Percentiles rank a stretch among this genome's conserved stretches.
These are phyloP conservation scores for Decapterus maruadsi DNA, from an alignment of 2,797 vertebrate species.

Conservation along the genomic window DNA sequence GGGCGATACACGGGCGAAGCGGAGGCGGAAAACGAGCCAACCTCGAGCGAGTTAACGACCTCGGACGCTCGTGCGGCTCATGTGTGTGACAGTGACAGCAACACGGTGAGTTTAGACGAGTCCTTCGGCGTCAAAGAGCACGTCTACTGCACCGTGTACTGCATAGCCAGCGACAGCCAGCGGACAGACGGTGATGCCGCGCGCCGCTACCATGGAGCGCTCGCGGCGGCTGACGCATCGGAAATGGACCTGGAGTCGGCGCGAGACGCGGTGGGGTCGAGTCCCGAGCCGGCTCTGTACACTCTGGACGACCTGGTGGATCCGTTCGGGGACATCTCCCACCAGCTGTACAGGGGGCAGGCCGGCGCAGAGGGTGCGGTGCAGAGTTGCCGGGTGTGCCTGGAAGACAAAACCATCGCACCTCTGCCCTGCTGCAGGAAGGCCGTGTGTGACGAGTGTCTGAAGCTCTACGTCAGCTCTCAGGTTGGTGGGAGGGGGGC, in stretches of 20 bases:
- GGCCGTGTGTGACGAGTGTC: slow-evolving; percentile 95
- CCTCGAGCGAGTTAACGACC: slow-evolving; percentile 42
- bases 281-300: slow-evolving; percentile 74
- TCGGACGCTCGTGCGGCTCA: slow-evolving; percentile 35
- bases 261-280: slow-evolving; percentile 48
- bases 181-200: slow-evolving; percentile 53
- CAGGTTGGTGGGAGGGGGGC: slow-evolving; percentile 83
- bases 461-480: slow-evolving; percentile 93
- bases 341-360: slow-evolving; percentile 63
- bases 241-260: slow-evolving; percentile 38
- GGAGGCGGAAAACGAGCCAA: slow-evolving; percentile 63
- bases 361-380: slow-evolving; percentile 44
- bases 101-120: slow-evolving; percentile 1
- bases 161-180: slow-evolving; percentile 88
- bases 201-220: slow-evolving; percentile 46
- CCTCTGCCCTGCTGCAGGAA: slow-evolving; percentile 95
- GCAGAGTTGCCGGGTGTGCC: slow-evolving; percentile 93
- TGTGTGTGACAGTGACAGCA: slow-evolving; percentile 31
- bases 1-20: slow-evolving; percentile 48
- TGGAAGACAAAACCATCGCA: slow-evolving; percentile 91
- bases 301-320: slow-evolving; percentile 84
- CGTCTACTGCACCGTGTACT: slow-evolving; percentile 94
- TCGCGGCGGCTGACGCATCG: slow-evolving; percentile 35
- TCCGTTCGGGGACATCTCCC: slow-evolving; percentile 72
- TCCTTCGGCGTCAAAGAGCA: slow-evolving; percentile 76